Evolutionary conservation across 2,797 vertebrate species (phyloP), one percentile per base, ranked within the genome.

Genomic region (Anguilla megastoma): DNA sequence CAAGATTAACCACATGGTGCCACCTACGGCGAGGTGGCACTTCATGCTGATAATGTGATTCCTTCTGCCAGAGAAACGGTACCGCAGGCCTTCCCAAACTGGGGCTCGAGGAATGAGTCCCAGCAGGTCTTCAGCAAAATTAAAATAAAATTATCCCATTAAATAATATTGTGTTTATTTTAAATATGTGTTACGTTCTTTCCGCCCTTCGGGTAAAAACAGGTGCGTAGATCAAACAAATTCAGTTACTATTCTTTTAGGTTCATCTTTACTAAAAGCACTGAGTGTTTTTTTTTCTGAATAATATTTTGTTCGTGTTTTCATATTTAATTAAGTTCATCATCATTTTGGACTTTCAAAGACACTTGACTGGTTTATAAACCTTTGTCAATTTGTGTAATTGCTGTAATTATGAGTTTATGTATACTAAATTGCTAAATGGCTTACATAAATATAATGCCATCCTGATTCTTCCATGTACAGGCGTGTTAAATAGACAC

Each of bases 1-100:
- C 76, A 45, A 82, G 79, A 50, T 82, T 82, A 82, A 50, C 79
- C 45, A 82, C 21, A 5, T 82, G 79, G 18, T 82, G 41, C 45
- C 79, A 82, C 79, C 79, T 82, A 50, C 45, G 8, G 79, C 50
- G 79, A 33, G 79, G 8, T 21, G 24, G 50, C 18, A 6, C 74
- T 3, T 41, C 30, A 41, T 36, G 33, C 33, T 21, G 36, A 41
- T 16, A 79, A 36, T 41, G 36, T 79, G 74, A 36, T 36, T 79
- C 74, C 74, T 33, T 41, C 74, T 45, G 74, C 14, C 16, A 33
- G 71, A 41, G 71, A 41, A 36, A 41, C 36, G 6, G 33, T 41
- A 18, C 33, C 33, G 36, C 74, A 41, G 30, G 30, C 27, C 10
- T 33, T 71, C 69, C 69, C 30, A 33, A 71, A 33, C 27, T 33